Percentiles rank a stretch among this genome's conserved stretches.
Evolutionary conservation across 1,140 invertebrate genomes (phyloP).

Genomic region (Oedothorax gibbosus): DNA sequence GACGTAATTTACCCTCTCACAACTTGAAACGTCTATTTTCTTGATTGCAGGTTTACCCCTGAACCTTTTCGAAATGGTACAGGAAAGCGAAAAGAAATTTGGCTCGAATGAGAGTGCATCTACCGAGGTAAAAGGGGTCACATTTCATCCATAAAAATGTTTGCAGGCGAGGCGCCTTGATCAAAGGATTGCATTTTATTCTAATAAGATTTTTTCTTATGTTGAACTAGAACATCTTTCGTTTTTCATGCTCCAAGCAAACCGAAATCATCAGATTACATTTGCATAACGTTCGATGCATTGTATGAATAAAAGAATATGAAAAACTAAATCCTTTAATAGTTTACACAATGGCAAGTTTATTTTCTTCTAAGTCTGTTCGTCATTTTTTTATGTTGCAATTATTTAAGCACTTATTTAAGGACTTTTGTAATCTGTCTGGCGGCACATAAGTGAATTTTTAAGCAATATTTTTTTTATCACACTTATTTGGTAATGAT

Average conservation of each 20-base stretch:
- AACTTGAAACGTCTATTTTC: conserved; percentile 8
- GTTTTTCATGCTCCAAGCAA: neutral
- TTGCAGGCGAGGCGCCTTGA: neutral
- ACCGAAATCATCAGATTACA: conserved; percentile 47
- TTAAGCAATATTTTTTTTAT: no score
- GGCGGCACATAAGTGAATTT: no score
- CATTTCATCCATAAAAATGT: conserved; percentile 28
- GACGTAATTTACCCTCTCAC: conserved; percentile 15
- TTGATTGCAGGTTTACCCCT: neutral
- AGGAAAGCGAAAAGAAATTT: conserved; percentile 10
- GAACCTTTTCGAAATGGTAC: neutral
- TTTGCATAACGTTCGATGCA: no score
- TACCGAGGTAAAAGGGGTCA: conserved; percentile 14
- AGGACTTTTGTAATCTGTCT: no score
- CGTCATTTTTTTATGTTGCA: no score
- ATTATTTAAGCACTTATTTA: no score
- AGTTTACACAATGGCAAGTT: no score
- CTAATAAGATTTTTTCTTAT: no score
- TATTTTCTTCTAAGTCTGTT: no score
- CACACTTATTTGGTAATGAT: no score
- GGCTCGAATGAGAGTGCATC: conserved; percentile 6
- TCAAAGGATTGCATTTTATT: neutral
- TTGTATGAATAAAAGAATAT: no score
- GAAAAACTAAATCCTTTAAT: no score
- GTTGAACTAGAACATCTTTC: neutral